These are phyloP conservation scores for Ascaphus truei DNA, from an alignment of 2,113 vertebrate species.

Conservation along the genomic window DNA sequence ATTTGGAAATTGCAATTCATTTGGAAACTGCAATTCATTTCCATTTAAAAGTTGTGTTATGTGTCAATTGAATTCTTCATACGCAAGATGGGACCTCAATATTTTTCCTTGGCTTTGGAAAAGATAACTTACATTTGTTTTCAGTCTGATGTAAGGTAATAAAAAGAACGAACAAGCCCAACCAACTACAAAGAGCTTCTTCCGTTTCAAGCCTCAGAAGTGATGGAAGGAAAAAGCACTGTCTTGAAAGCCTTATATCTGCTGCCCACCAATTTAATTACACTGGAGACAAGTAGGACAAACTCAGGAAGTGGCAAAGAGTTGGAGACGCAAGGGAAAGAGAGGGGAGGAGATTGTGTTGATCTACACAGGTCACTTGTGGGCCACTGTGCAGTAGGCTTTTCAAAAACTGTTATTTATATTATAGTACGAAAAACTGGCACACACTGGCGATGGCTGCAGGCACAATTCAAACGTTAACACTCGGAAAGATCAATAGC, in stretches of 20 bases:
- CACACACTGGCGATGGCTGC: slow-evolving; percentile 58
- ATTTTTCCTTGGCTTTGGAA: background rate
- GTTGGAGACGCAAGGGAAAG: slow-evolving; percentile 24
- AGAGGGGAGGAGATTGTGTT: slow-evolving; percentile 49
- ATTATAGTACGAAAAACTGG: slow-evolving; percentile 64
- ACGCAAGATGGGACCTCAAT: background rate
- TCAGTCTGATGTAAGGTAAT: slow-evolving; percentile 39
- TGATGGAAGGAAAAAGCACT: slow-evolving; percentile 50
- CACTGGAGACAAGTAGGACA: slow-evolving; percentile 61
- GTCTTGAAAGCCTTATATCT: slow-evolving; percentile 45
- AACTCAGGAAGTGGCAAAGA: slow-evolving; percentile 71
- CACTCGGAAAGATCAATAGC: slow-evolving; percentile 61
- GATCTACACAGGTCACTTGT: slow-evolving; percentile 51
- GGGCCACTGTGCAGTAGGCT: slow-evolving; percentile 48
- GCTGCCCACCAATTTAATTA: slow-evolving; percentile 53
- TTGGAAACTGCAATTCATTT: too few relatives aligned
- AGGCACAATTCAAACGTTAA: slow-evolving; percentile 63
- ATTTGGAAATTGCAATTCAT: too few relatives aligned
- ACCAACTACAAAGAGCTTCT: slow-evolving; percentile 50
- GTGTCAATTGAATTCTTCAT: background rate
- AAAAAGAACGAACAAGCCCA: slow-evolving; percentile 44
- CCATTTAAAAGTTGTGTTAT: background rate
- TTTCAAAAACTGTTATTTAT: slow-evolving; percentile 55
- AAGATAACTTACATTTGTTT: slow-evolving; percentile 4
- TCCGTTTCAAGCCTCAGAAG: slow-evolving; percentile 56